These are phyloP conservation scores for Lasioglossum lativentre DNA, from an alignment of 2,888 invertebrate genomes.

Conservation along the genomic window DNA sequence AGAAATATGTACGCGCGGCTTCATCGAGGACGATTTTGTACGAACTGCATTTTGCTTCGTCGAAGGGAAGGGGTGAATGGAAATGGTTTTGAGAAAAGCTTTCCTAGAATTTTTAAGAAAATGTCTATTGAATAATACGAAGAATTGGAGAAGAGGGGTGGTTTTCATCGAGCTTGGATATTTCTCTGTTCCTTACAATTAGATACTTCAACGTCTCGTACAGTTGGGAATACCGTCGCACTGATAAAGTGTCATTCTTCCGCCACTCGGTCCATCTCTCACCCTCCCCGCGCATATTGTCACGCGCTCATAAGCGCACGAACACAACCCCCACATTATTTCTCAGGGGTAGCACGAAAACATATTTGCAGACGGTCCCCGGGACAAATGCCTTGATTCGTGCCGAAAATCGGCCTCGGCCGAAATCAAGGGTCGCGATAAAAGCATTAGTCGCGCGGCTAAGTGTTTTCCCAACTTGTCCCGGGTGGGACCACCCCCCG, in stretches of 20 bases:
- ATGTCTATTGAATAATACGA: neutral
- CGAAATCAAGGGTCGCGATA: conserved; percentile 76
- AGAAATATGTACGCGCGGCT: neutral
- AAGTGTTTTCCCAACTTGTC: conserved; percentile 75
- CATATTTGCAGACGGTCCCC: conserved; percentile 75
- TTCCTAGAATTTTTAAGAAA: neutral
- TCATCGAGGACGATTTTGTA: neutral
- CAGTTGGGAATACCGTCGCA: neutral
- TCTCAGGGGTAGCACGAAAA: conserved; percentile 72
- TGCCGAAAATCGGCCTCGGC: conserved; percentile 72
- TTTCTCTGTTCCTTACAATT: neutral
- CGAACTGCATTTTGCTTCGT: neutral
- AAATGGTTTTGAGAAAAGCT: neutral
- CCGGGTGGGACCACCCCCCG: conserved; percentile 22
- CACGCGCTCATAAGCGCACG: conserved; percentile 54
- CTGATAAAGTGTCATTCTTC: conserved; percentile 72
- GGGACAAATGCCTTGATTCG: conserved; percentile 82
- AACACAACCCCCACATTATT: conserved; percentile 70
- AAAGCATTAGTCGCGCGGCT: conserved; percentile 73
- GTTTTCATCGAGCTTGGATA: neutral
- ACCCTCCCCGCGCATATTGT: conserved; percentile 69
- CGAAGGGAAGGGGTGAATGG: neutral
- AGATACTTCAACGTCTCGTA: neutral
- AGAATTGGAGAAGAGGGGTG: neutral
- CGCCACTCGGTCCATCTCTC: conserved; percentile 65